phyloP scores from a whole-genome alignment of 30 jellyfish, hydroid and myxozoan species.

The Chrysaora quinquecirrha region DNA sequence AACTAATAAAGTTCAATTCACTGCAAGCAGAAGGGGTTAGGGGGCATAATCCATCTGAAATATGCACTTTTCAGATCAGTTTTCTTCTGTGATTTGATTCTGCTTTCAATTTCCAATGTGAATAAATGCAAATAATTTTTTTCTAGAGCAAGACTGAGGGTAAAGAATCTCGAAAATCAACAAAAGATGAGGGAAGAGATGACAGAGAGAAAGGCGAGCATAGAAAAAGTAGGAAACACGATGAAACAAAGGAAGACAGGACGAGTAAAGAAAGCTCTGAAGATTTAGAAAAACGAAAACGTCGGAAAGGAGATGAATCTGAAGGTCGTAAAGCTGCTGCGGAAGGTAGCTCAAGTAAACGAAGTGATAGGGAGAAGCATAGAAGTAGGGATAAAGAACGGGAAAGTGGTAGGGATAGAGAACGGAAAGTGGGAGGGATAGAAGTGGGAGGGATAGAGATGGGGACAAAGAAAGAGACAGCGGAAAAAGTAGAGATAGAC shows the following conservation, averaged over 20 bases:
- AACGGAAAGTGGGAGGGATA: constrained; percentile 18
- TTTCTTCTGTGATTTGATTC: no score
- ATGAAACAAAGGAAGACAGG: constrained; percentile 44
- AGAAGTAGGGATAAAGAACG: constrained; percentile 2
- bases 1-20: no score
- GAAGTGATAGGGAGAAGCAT: constrained; percentile 19
- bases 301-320: neutral
- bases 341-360: constrained; percentile 30
- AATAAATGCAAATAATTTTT: no score
- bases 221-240: constrained; percentile 14
- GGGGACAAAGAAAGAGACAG: constrained; percentile 13
- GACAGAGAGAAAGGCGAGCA: constrained; percentile 13
- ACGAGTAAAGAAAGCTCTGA: neutral
- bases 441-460: constrained; percentile 13
- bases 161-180: constrained; percentile 12
- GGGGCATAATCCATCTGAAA: no score
- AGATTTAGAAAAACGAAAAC: constrained; percentile 5
- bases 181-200: constrained; percentile 18
- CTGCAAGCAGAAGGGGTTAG: no score
- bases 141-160: no score
- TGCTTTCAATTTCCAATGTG: no score
- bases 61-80: no score
- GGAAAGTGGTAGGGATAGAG: neutral
- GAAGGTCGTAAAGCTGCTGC: constrained; percentile 14
- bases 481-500: constrained; percentile 6